Evolutionary conservation across 2,113 vertebrate genomes (phyloP), one percentile per base, ranked within the genome.

Genomic region (Atlantisia rogersi): DNA sequence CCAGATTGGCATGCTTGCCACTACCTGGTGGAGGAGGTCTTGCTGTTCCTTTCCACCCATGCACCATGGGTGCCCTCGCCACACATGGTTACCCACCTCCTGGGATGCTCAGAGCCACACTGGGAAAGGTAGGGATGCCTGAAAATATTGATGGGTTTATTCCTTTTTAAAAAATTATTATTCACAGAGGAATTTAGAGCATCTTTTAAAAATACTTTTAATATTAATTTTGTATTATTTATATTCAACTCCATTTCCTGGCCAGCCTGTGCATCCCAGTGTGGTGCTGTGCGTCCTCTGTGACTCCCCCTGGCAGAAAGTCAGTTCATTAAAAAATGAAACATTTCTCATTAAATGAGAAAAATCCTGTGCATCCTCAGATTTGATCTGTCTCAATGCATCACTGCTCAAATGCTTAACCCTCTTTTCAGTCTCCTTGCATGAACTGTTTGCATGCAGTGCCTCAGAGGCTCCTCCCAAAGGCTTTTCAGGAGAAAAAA

Each of bases 1-100:
- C 22, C 1, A 1, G 31, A 25, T 31, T 10, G 20, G 21, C 32
- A 44, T 15, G 2, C 68, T 44, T 9, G 35, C 29, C 3, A 1
- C 60, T 32, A 8, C 6, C 31, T 5, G 4, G 42, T 3, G 1
- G 42, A 28, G 18, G 19, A 29, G 11, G 9, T 50, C 31, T 39
- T 16, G n/a, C 40, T 74, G 24, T 28, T 76, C 50, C 22, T 80
- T 71, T 55, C 73, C 35, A 40, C 14, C 31, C 6, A 1, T 14
- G 4, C 1, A 3, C n/a, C 28, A 39, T 32, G n/a, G 50, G 8
- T 14, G 35, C 37, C 3, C 12, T 9, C 13, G 2, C 65, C 52
- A 14, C 0, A 0, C 2, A 5, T 5, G 5, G 8, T 55, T 82
- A 29, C 31, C 60, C 65, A 40, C 29, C 70, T 32, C 7, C 80